Base-by-base conservation (phyloP, 2,888 invertebrate genomes). In the Ochropleura plecta region DNA sequence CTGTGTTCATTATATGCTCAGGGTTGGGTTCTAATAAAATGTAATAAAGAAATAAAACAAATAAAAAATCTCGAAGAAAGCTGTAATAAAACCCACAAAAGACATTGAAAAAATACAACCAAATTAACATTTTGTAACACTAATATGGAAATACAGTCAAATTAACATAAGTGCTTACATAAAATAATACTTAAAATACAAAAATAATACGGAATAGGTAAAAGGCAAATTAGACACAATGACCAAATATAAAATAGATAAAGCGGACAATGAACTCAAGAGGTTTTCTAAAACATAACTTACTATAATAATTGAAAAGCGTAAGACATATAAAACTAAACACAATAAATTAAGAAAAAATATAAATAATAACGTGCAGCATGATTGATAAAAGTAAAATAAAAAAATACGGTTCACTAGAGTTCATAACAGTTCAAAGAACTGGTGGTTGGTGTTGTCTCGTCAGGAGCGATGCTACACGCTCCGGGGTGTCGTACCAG, bases 401-500 rank as follows among this genome's bases (percentile, higher is more conserved):
- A 76, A 84, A 81, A 78, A 83, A 81, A 76, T 76, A 82, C 78
- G 72, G 67, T 84, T 90, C 93, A 95, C 93, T 94, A 93, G 79
- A 94, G 95, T 95, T 94, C 92, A 81, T 93, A 90, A 90, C 75
- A 89, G 89, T 91, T 90, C 88, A 87, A 79, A 82, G 86, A 90
- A 91, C 88, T 92, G 89, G 89, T 84, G 86, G 89, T 90, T 91
- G 90, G 90, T 90, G 88, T 78, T 81, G 88, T 92, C 88, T 89
- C 92, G 90, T 87, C 94, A 90, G 94, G 93, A 94, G 89, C 95
- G 96, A 92, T 90, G 96, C 92, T 92, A 93, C 92, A 97, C 97
- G 96, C 97, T 95, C 97, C 97, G 98, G 98, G 97, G 98, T 98
- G 98, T 98, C 99, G 99, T 99, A 99, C 99, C 99, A 99, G 99